Base-by-base conservation (phyloP, 2,888 invertebrate species). In the Antitype chi region DNA sequence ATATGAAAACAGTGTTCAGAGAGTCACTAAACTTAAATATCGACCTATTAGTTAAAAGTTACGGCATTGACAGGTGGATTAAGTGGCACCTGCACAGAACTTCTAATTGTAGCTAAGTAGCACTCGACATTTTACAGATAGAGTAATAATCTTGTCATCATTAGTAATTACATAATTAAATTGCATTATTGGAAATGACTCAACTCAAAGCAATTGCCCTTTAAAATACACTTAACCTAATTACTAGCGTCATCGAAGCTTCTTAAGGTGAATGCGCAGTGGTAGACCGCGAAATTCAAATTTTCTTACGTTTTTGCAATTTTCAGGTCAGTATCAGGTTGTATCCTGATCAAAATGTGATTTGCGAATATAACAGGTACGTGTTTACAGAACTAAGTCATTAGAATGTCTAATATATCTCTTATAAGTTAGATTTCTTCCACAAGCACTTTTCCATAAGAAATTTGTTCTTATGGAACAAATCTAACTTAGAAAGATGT, bases 31-130 rank as follows among this genome's bases (percentile, higher is more conserved):
- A 43, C 28, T 57, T 20, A 55, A 9, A 25, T 47, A 23, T 60
- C 47, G 7, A 62, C 32, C 20, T 28, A 20, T 13, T 32, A 32
- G 23, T 68, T n/a, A 75, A 76, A 57, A 63, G 49, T 79, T 13
- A 49, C 32, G 15, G 13, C 52, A 62, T 9, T 57, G 5, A 67
- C 67, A 69, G 62, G 52, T 77, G 59, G n/a, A 69, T 69, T 47
- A 69, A n/a, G 13, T 64, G 20, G 47, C 68, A 81, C 68, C 49
- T 81, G 82, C 53, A 55, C 25, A 60, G 6, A 43, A 76, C 28
- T n/a, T 71, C n/a, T 64, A 59, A 68, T 60, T 71, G 53, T 38
- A 72, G 25, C 49, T 53, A 76, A 64, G 23, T 80, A 43, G 23
- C 28, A 70, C 23, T 64, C 20, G 52, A 64, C 52, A n/a, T 52